Percentiles rank a stretch among this genome's conserved stretches.
phyloP scores from a whole-genome alignment of 2,888 invertebrate genomes.

The Blomia tropicalis region DNA sequence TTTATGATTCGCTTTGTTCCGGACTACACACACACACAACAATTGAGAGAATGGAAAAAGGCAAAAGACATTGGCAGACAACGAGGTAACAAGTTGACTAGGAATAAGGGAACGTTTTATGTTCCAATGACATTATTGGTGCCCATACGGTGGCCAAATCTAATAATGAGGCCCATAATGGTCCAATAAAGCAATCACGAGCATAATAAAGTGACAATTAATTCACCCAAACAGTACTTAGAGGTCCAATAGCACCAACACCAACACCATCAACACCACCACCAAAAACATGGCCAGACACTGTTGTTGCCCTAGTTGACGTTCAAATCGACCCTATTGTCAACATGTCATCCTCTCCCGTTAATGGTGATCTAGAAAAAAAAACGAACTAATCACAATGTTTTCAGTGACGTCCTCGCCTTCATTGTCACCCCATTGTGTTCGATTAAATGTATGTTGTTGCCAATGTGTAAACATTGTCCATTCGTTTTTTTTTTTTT shows the following conservation, averaged over 20 bases:
- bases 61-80: neutral
- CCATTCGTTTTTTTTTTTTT: neutral
- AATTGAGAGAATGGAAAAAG: neutral
- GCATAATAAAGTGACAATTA: conserved; percentile 14
- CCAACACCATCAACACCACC: too few species aligned
- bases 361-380: neutral
- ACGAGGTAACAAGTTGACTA: neutral
- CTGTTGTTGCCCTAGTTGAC: neutral
- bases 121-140: too few species aligned
- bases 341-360: neutral
- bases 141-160: too few species aligned
- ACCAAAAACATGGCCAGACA: neutral
- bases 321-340: neutral
- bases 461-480: conserved; percentile 1
- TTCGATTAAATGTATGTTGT: neutral
- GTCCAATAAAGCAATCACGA: conserved; percentile 1
- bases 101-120: conserved; percentile 3
- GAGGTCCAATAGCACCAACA: too few species aligned
- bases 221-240: neutral
- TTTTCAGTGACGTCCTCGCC: neutral
- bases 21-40: neutral
- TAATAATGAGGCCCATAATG: conserved; percentile 1
- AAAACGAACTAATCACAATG: neutral
- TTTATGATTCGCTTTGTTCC: neutral
- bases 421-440: conserved; percentile 4